These are phyloP conservation scores for Pomacea canaliculata DNA, from an alignment of 2,888 invertebrate genomes.

Conservation along the genomic window DNA sequence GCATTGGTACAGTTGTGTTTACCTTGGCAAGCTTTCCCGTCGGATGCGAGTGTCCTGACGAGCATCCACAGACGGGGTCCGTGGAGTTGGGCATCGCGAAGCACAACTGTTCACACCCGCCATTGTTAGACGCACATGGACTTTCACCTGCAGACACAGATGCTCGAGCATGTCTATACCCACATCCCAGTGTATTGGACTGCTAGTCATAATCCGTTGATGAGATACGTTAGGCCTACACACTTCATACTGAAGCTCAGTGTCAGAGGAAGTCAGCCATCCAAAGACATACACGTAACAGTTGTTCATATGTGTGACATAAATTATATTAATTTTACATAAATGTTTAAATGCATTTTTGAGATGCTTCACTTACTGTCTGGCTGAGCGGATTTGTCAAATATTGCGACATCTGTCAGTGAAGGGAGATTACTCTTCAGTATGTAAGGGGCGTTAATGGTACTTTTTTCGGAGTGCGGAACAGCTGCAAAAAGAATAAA, in stretches of 20 bases:
- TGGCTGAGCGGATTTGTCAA: slow-evolving; percentile 90
- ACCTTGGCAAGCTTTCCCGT: slow-evolving; percentile 78
- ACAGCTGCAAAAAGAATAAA: slow-evolving; percentile 49
- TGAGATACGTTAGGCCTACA: too few species aligned
- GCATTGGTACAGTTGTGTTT: not conserved
- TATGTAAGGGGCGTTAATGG: slow-evolving; percentile 78
- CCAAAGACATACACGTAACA: too few species aligned
- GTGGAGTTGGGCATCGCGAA: slow-evolving; percentile 83
- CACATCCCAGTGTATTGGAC: too few species aligned
- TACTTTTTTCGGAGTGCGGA: slow-evolving; percentile 73
- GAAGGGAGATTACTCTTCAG: slow-evolving; percentile 87
- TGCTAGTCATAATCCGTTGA: too few species aligned
- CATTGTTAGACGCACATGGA: slow-evolving; percentile 84
- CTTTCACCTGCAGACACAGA: slow-evolving; percentile 42
- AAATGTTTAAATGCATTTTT: too few species aligned
- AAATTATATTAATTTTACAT: too few species aligned
- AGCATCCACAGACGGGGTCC: slow-evolving; percentile 84
- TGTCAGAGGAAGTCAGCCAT: too few species aligned
- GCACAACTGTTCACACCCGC: slow-evolving; percentile 96
- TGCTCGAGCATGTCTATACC: too few species aligned
- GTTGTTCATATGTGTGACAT: too few species aligned
- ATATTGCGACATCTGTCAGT: slow-evolving; percentile 90
- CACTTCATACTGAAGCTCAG: too few species aligned
- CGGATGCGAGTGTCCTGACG: slow-evolving; percentile 83
- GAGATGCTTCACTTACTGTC: slow-evolving; percentile 37